Percentiles rank a stretch among this genome's conserved stretches.
Evolutionary conservation across 2,797 vertebrate species (phyloP).

Genomic region (Chromobotia macracanthus): DNA sequence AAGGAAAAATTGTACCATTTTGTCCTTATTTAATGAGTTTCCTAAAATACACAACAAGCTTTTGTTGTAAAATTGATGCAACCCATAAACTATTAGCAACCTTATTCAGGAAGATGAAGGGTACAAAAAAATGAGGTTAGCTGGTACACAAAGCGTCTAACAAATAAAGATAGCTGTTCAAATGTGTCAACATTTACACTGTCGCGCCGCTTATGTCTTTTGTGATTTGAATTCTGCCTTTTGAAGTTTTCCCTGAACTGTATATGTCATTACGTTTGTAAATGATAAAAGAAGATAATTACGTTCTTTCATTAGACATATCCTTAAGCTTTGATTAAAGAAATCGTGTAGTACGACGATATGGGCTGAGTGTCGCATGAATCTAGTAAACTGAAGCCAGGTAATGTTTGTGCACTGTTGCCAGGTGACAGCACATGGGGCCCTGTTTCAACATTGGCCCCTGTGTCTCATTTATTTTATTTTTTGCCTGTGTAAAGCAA

Average conservation of each 20-base stretch:
- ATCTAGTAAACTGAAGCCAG: slow-evolving; percentile 49
- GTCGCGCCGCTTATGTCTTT: slow-evolving; percentile 30
- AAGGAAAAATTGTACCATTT: slow-evolving; percentile 17
- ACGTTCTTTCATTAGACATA: slow-evolving; percentile 37
- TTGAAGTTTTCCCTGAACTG: slow-evolving; percentile 40
- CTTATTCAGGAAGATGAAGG: slow-evolving; percentile 29
- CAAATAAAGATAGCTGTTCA: slow-evolving; percentile 43
- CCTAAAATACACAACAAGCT: slow-evolving; percentile 55
- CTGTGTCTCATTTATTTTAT: slow-evolving; percentile 65
- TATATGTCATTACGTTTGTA: slow-evolving; percentile 58
- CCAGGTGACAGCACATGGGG: slow-evolving; percentile 49
- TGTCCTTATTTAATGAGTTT: slow-evolving; percentile 49
- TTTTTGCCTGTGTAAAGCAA: slow-evolving; percentile 70
- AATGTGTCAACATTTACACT: background rate
- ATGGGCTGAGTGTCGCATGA: slow-evolving; percentile 36
- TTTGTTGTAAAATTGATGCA: slow-evolving; percentile 53
- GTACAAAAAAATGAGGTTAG: slow-evolving; percentile 38
- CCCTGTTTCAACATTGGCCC: slow-evolving; percentile 51
- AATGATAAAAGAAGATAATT: slow-evolving; percentile 49
- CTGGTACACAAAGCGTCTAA: slow-evolving; percentile 38
- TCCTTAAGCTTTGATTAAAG: slow-evolving; percentile 45
- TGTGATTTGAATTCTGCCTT: slow-evolving; percentile 28
- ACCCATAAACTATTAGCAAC: slow-evolving; percentile 35
- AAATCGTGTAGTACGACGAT: slow-evolving; percentile 32
- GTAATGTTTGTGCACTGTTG: slow-evolving; percentile 51